Evolutionary conservation across 2,888 invertebrate species (phyloP).

Genomic region (Diplazon laetatorius): DNA sequence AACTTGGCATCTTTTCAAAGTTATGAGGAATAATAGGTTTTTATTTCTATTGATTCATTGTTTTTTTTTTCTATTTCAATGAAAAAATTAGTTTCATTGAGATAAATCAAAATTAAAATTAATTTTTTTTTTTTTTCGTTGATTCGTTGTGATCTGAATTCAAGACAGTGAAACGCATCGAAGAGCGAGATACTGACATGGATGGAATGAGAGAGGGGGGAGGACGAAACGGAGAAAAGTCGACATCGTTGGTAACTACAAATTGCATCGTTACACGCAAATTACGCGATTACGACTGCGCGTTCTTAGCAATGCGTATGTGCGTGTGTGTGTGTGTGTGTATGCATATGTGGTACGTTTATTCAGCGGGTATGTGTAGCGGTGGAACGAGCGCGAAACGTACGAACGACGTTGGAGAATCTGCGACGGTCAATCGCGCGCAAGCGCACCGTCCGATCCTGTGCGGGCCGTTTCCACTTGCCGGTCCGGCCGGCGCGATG

Average conservation of each 20-base stretch:
- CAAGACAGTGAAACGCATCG: slow-evolving; percentile 5
- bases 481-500: slow-evolving; percentile 44
- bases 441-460: slow-evolving; percentile 43
- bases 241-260: slow-evolving; percentile 75
- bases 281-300: slow-evolving; percentile 75
- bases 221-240: slow-evolving; percentile 47
- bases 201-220: slow-evolving; percentile 50
- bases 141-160: slow-evolving; percentile 1
- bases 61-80: too few relatives aligned
- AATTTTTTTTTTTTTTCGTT: neutral
- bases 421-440: slow-evolving; percentile 57
- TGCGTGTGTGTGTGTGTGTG: slow-evolving; percentile 9
- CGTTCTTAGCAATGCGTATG: slow-evolving; percentile 29
- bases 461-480: slow-evolving; percentile 53
- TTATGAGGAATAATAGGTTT: too few relatives aligned
- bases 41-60: too few relatives aligned
- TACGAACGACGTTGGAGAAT: slow-evolving; percentile 30
- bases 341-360: too few relatives aligned
- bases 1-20: too few relatives aligned
- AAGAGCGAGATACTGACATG: slow-evolving; percentile 36
- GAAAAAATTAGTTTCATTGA: too few relatives aligned
- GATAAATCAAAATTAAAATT: too few relatives aligned
- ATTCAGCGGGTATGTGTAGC: slow-evolving; percentile 27
- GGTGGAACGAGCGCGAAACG: slow-evolving; percentile 38
- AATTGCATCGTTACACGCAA: slow-evolving; percentile 80